These are phyloP conservation scores for Linnaemya tessellans DNA, from an alignment of 2,888 invertebrate genomes.

Conservation along the genomic window DNA sequence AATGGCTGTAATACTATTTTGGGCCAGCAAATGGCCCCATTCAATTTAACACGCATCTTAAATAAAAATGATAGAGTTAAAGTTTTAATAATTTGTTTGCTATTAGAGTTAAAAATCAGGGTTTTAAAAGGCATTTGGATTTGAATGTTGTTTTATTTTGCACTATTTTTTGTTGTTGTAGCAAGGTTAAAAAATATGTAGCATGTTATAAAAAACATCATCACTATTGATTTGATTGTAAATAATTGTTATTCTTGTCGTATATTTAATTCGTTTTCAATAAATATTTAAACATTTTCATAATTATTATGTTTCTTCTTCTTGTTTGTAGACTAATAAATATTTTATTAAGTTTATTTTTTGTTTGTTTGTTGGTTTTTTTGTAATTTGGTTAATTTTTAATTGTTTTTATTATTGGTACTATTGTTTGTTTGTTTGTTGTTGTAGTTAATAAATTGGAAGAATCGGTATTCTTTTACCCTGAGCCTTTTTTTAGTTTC, in stretches of 20 bases:
- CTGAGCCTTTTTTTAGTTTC: slow-evolving; percentile 82
- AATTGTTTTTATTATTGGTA: slow-evolving; percentile 75
- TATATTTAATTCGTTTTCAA: slow-evolving; percentile 47
- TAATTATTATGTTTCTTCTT: slow-evolving; percentile 35
- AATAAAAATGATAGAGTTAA: neutral
- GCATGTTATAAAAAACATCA: slow-evolving; percentile 66
- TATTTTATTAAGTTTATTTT: slow-evolving; percentile 63
- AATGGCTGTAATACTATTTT: too few species aligned
- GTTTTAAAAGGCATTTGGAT: slow-evolving; percentile 63
- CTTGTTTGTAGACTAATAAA: slow-evolving; percentile 63
- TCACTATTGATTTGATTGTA: slow-evolving; percentile 73
- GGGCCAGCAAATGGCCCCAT: neutral
- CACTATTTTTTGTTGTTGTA: slow-evolving; percentile 65
- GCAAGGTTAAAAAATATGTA: slow-evolving; percentile 68
- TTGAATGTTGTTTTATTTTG: slow-evolving; percentile 68
- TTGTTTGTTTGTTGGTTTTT: slow-evolving; percentile 50
- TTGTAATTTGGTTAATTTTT: slow-evolving; percentile 63
- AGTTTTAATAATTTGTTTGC: slow-evolving; percentile 42
- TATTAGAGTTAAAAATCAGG: slow-evolving; percentile 52
- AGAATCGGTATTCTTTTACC: slow-evolving; percentile 83
- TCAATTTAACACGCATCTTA: neutral
- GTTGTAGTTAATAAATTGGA: slow-evolving; percentile 80
- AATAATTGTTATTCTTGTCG: slow-evolving; percentile 68
- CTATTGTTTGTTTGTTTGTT: slow-evolving; percentile 75
- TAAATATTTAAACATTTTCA: slow-evolving; percentile 64